These are phyloP conservation scores for Pelodiscus sinensis DNA, from an alignment of 2,113 vertebrate genomes.

Conservation along the genomic window DNA sequence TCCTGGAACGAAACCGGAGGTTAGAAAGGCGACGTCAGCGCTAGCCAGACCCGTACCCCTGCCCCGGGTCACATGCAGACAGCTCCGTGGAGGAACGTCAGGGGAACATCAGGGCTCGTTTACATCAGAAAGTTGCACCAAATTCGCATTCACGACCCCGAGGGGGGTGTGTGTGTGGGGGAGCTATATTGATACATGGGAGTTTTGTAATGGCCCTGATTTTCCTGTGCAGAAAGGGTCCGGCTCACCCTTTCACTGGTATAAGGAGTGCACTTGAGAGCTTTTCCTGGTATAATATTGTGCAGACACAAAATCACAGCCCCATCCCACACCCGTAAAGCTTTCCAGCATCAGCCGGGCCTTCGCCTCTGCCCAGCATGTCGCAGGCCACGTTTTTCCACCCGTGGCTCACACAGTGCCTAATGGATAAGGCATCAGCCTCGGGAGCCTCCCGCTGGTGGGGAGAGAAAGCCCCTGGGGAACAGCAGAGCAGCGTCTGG, in stretches of 20 bases:
- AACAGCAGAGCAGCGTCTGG: too few species aligned
- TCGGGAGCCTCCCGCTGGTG: too few species aligned
- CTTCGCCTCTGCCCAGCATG: background rate
- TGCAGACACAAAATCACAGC: background rate
- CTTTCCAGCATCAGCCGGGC: background rate
- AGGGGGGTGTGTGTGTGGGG: too few species aligned
- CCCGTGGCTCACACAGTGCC: background rate
- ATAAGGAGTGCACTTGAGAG: background rate
- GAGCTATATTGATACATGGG: accelerated
- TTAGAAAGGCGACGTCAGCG: background rate
- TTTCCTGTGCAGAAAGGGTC: background rate
- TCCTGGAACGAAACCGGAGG: constrained; percentile 81
- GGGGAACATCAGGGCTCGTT: background rate
- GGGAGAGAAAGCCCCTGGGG: too few species aligned
- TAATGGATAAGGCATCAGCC: too few species aligned
- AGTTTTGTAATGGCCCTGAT: accelerated
- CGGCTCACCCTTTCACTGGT: background rate
- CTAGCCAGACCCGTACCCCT: background rate
- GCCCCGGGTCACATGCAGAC: background rate
- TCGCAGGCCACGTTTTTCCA: background rate
- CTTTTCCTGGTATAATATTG: background rate
- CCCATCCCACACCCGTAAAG: background rate
- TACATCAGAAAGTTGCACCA: background rate
- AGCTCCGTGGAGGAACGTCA: background rate
- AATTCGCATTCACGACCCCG: accelerated